Conservation (phyloP, 2,888 invertebrate genomes). For the Lathronympha strigana region DNA sequence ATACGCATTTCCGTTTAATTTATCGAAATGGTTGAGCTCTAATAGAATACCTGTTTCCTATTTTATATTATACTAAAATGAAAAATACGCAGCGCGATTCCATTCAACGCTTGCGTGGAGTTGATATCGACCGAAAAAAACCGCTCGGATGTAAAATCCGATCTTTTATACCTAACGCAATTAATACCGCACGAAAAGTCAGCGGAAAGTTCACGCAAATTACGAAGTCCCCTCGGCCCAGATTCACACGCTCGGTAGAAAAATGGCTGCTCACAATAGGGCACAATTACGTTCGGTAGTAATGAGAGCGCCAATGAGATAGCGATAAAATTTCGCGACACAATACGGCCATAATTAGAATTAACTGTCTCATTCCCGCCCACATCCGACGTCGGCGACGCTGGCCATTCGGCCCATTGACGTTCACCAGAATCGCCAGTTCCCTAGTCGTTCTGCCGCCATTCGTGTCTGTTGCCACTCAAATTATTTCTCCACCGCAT, state of each 20-base stretch:
- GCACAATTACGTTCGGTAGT: conserved; percentile 72
- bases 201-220: conserved; percentile 61
- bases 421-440: conserved; percentile 56
- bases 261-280: conserved; percentile 75
- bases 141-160: conserved; percentile 30
- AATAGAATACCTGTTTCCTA: conserved; percentile 9
- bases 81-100: conserved; percentile 30
- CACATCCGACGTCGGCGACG: conserved; percentile 72
- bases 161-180: conserved; percentile 44
- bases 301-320: conserved; percentile 81
- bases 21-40: conserved; percentile 14
- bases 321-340: conserved; percentile 80
- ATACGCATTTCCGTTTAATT: conserved; percentile 12
- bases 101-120: conserved; percentile 40
- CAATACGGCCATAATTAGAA: conserved; percentile 81
- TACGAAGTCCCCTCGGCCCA: conserved; percentile 63
- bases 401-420: conserved; percentile 63
- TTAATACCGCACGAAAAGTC: conserved; percentile 52
- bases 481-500: conserved; percentile 34
- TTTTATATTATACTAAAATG: conserved; percentile 38
- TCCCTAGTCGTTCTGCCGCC: conserved; percentile 35
- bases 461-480: conserved; percentile 34
- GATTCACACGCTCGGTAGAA: conserved; percentile 77
- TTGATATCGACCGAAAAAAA: conserved; percentile 41
- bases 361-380: conserved; percentile 81